Percentiles rank a stretch among this genome's conserved stretches.
Evolutionary conservation across 1,140 invertebrate genomes (phyloP).

Genomic region (Metaphire vulgaris): DNA sequence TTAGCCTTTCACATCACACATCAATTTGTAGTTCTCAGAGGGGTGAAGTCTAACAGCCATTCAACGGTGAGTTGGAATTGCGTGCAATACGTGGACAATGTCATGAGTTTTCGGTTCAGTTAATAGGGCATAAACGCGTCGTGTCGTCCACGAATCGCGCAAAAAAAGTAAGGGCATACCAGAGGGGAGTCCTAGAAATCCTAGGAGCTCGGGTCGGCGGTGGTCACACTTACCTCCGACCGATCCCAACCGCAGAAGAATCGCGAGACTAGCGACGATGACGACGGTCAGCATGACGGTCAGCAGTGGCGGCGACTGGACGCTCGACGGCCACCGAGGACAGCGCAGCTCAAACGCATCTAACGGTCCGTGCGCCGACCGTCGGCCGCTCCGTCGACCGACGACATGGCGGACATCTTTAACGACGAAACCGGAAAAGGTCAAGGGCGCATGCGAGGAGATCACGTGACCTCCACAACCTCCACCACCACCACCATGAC

Average conservation of each 20-base stretch:
- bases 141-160: background rate
- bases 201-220: too few relatives aligned
- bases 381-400: background rate
- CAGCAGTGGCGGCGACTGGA: background rate
- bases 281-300: background rate
- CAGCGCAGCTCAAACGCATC: background rate
- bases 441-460: background rate
- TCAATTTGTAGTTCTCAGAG: too few relatives aligned
- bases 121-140: background rate
- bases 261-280: too few relatives aligned
- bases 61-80: too few relatives aligned
- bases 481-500: background rate
- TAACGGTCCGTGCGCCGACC: background rate
- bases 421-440: background rate
- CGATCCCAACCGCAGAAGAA: background rate
- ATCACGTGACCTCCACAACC: background rate
- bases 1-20: too few relatives aligned
- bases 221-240: background rate
- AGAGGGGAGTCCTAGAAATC: too few relatives aligned
- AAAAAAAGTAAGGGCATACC: too few relatives aligned
- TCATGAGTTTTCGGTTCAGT: background rate
- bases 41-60: too few relatives aligned
- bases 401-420: background rate
- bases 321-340: background rate
- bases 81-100: background rate